Base-by-base conservation (phyloP, 2,797 vertebrate species). In the Tapera naevia region DNA sequence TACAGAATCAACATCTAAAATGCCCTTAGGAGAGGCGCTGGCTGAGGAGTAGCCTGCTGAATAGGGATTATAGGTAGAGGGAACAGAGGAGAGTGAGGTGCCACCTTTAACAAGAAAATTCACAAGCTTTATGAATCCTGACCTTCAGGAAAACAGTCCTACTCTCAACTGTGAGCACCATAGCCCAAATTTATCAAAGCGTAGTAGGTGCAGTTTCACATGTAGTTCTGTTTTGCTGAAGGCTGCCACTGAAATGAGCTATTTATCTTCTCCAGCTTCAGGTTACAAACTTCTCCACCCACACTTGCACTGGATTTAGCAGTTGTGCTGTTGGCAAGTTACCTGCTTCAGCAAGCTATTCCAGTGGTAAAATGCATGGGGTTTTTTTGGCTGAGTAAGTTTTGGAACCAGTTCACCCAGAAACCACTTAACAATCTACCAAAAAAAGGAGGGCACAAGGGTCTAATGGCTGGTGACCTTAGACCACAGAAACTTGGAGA, bases 141-240 rank as follows among this genome's bases (percentile, higher is more conserved):
- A 11, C 32, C 23, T 45, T 54, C 3, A 75, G 43, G 43, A 58
- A 73, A 54, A 25, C 7, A 50, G 45, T 22, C 6, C 60, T 51
- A 1, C 51, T 41, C 33, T 69, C 67, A 71, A 10, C 32, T 0
- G 0, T 32, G 54, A 74, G 15, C 54, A 51, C 9, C 5, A 0
- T 35, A 32, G 24, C 33, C 65, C 7, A 10, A 3, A 9, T 50
- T n/a, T 27, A 7, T 65, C 17, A 0, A n/a, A 64, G n/a, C 21
- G 7, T 16, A 17, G 4, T 4, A 13, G 45, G 45, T n/a, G 45
- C 22, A 22, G 28, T 53, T 79, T 69, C 46, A 46, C 51, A 32
- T 1, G 0, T 5, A 22, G 64, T 17, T 71, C 53, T 35, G 28
- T 5, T 28, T 28, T 51, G 5, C 32, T 2, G 3, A 9, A 2